These are phyloP conservation scores for Micrasema minimum DNA, from an alignment of 1,140 invertebrate genomes.

Conservation along the genomic window DNA sequence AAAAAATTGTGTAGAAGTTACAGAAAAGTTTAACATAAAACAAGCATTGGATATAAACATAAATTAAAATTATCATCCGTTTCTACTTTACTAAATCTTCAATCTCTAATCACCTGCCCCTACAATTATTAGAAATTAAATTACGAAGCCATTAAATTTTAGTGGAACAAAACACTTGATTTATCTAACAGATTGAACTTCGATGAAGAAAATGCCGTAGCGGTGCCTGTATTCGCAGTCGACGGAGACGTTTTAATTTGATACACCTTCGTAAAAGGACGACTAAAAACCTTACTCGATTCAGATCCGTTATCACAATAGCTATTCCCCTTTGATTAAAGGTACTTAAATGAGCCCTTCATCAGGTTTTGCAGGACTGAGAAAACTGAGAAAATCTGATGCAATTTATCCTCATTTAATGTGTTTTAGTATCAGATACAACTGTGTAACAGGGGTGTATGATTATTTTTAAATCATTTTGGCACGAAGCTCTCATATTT, in stretches of 20 bases:
- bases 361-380: too few species aligned
- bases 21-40: too few species aligned
- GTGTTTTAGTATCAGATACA: too few species aligned
- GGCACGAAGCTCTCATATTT: too few species aligned
- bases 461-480: too few species aligned
- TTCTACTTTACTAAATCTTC: background rate
- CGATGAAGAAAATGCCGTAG: conserved; percentile 4
- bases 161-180: background rate
- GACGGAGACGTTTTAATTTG: background rate
- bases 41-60: too few species aligned
- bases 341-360: background rate
- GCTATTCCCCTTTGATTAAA: background rate
- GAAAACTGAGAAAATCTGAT: too few species aligned
- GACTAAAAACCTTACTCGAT: background rate
- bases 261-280: background rate
- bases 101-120: conserved; percentile 2
- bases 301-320: background rate
- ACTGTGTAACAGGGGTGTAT: too few species aligned
- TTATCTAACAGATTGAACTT: conserved; percentile 14
- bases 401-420: too few species aligned
- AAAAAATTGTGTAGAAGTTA: too few species aligned
- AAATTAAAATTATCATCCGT: too few species aligned
- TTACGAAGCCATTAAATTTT: conserved; percentile 26
- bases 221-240: background rate
- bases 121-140: conserved; percentile 15